Evolutionary conservation across 2,888 invertebrate genomes (phyloP).

Genomic region (Lasioglossum vierecki): DNA sequence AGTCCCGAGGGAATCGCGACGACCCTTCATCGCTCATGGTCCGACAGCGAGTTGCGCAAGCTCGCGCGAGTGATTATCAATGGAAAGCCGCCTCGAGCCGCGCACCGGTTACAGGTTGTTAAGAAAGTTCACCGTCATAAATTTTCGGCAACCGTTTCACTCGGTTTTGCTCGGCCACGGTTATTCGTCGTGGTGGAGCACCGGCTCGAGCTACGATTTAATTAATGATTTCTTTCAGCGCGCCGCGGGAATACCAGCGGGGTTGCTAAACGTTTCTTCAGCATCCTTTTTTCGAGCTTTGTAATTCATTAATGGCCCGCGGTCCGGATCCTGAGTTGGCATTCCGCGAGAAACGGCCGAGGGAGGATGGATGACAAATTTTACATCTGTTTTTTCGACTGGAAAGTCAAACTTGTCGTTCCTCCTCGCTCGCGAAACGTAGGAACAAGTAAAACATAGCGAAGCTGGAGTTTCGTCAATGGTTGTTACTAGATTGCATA

Average conservation of each 20-base stretch:
- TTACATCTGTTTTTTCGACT: background rate
- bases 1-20: conserved; percentile 61
- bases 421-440: background rate
- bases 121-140: conserved; percentile 68
- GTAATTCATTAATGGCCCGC: conserved; percentile 17
- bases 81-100: conserved; percentile 61
- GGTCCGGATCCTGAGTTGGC: background rate
- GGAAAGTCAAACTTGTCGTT: background rate
- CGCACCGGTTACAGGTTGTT: conserved; percentile 68
- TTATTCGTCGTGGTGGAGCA: conserved; percentile 44
- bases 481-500: too few relatives aligned
- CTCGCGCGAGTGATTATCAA: conserved; percentile 63
- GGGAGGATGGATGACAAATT: background rate
- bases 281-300: conserved; percentile 17
- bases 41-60: conserved; percentile 30
- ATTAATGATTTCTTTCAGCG: conserved; percentile 68
- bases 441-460: too few relatives aligned
- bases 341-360: background rate
- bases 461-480: background rate
- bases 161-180: conserved; percentile 42
- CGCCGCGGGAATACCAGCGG: conserved; percentile 36
- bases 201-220: conserved; percentile 59
- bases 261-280: conserved; percentile 17
- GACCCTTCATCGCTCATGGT: conserved; percentile 59
- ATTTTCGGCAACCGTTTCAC: conserved; percentile 60